These are phyloP conservation scores for Drosophila sproati DNA, from an alignment of 1,140 invertebrate genomes.

Conservation along the genomic window DNA sequence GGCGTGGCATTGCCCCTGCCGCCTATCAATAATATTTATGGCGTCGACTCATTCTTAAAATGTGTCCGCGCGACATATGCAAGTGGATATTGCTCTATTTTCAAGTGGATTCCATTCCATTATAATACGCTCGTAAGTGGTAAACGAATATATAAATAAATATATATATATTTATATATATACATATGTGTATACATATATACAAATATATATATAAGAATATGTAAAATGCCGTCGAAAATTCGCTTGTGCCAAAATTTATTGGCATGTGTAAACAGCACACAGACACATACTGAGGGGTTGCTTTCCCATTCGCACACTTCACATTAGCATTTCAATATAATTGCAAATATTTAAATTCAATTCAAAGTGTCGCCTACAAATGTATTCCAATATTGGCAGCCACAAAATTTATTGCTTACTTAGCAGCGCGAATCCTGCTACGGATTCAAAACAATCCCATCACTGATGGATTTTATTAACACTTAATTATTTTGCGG, in stretches of 20 bases:
- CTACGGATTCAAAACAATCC: neutral
- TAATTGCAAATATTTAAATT: slow-evolving; percentile 82
- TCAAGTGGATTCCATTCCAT: slow-evolving; percentile 57
- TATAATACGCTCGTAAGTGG: slow-evolving; percentile 18
- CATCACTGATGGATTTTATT: slow-evolving; percentile 10
- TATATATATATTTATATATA: too few species aligned
- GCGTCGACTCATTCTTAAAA: slow-evolving; percentile 74
- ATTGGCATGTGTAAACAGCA: slow-evolving; percentile 69
- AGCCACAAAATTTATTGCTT: slow-evolving; percentile 30
- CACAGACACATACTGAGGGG: neutral
- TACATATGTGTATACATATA: too few species aligned
- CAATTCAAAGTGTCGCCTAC: slow-evolving; percentile 47
- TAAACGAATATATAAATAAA: neutral
- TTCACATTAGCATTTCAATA: slow-evolving; percentile 67
- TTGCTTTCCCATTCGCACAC: neutral
- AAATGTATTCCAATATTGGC: slow-evolving; percentile 23
- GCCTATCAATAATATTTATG: slow-evolving; percentile 76
- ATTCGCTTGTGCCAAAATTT: slow-evolving; percentile 70
- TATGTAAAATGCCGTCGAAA: slow-evolving; percentile 30
- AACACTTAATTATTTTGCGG: slow-evolving; percentile 10
- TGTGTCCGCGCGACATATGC: slow-evolving; percentile 79
- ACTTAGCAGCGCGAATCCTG: neutral
- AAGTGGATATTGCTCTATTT: slow-evolving; percentile 81
- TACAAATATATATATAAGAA: slow-evolving; percentile 11
- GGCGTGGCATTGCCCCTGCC: slow-evolving; percentile 24